A percentile compares a stretch with the other conserved stretches of the same genome.
phyloP scores from a whole-genome alignment of 92 coral and sea anemone genomes.

The Umimayanthus chanpuru region DNA sequence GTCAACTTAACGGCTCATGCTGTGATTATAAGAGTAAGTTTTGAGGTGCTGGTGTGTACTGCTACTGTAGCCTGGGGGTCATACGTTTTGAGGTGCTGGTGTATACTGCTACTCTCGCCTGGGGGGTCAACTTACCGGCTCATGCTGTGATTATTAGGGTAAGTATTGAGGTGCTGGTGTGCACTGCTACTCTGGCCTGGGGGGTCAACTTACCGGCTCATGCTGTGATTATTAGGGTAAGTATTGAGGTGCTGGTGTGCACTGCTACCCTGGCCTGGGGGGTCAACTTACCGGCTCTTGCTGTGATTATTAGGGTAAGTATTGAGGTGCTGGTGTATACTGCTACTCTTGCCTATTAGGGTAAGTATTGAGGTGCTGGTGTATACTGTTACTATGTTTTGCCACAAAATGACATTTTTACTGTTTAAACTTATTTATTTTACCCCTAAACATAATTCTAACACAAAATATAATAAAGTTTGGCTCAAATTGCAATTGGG shows the following conservation, averaged over 20 bases:
- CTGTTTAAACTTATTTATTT: no score
- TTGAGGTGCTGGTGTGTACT: no score
- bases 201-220: slow-evolving; percentile 19
- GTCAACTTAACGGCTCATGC: background rate
- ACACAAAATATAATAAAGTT: no score
- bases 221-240: background rate
- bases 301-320: no score
- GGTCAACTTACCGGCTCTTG: no score
- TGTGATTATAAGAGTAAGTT: no score
- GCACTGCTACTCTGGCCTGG: slow-evolving; percentile 86
- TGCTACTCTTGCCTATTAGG: slow-evolving; percentile 96
- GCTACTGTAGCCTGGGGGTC: no score
- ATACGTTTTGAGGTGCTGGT: slow-evolving; percentile 82
- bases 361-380: slow-evolving; percentile 64
- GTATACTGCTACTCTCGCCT: slow-evolving; percentile 96
- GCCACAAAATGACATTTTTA: no score
- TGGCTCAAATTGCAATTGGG: no score
- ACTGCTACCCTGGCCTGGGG: no score
- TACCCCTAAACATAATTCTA: no score
- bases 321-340: slow-evolving; percentile 86
- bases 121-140: slow-evolving; percentile 99
- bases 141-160: slow-evolving; percentile 98
- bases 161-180: slow-evolving; percentile 57
- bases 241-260: no score
- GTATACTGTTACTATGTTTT: slow-evolving; percentile 66